Conservation (phyloP, 2,888 invertebrate species). For the Ptilodon capucinus region DNA sequence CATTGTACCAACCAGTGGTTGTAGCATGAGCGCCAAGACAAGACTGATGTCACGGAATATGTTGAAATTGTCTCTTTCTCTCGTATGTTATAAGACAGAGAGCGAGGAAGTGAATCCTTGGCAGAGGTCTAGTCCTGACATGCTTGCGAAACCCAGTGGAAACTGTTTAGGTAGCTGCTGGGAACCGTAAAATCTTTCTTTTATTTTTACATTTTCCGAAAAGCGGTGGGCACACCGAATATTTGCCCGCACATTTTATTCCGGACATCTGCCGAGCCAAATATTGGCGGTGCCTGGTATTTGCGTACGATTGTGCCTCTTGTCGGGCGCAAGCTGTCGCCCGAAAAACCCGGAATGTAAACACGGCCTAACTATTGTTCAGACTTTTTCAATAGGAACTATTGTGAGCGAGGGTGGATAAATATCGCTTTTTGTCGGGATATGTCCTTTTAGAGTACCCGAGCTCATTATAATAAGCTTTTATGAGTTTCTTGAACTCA, state of each 20-base stretch:
- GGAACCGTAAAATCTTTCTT: background rate
- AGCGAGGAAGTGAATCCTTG: no score
- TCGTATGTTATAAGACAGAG: no score
- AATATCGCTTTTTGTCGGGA: constrained; percentile 25
- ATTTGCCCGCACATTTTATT: background rate
- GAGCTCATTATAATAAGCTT: no score
- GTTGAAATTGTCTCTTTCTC: no score
- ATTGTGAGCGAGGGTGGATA: background rate
- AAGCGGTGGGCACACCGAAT: background rate
- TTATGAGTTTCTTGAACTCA: no score
- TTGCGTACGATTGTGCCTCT: constrained; percentile 1
- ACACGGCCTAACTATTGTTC: constrained; percentile 64
- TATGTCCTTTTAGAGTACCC: background rate
- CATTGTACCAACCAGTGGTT: no score
- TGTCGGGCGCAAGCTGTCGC: constrained; percentile 48
- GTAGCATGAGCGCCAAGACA: no score
- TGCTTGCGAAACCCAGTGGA: no score
- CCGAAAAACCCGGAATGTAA: constrained; percentile 48
- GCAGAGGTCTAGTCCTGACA: no score
- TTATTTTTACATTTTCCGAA: background rate
- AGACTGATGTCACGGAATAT: no score
- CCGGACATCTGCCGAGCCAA: background rate
- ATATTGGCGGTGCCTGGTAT: background rate
- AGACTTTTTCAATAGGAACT: constrained; percentile 55
- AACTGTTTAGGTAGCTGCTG: no score